Evolutionary conservation across 2,797 vertebrate genomes (phyloP), one percentile per base, ranked within the genome.

Genomic region (Chloroceryle inda): DNA sequence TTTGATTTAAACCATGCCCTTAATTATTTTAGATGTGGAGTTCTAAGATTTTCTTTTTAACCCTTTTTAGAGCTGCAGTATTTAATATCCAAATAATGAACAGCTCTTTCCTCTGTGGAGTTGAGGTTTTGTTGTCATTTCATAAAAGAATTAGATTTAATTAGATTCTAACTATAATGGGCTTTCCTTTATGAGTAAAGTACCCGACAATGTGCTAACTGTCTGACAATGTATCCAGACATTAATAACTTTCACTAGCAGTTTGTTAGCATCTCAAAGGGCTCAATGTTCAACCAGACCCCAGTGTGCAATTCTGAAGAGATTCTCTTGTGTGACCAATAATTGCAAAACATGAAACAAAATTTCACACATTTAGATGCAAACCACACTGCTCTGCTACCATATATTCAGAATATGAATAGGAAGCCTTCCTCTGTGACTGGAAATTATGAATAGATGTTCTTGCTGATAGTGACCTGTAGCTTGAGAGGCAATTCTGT

Each of bases 221-320:
- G n/a, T 53, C 63, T 88, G 72, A 69, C 29, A 69, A 56, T 53
- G 15, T 69, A 73, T 71, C 62, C 59, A 85, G 50, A 3, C 29
- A 18, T 53, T 63, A 88, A 92, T 75, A 77, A 56, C 45, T 88
- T 78, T 37, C n/a, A 47, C 13, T 38, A 67, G 49, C 15, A 74
- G 24, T 72, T 68, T 83, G 78, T 85, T 88, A 79, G 17, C 74
- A 61, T 93, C 87, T 94, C 75, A 83, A 85, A 89, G 26, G 59
- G 5, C n/a, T 37, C 31, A 31, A 3, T 40, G 50, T 94, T 94
- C 53, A 79, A 47, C 49, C 63, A 94, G 55, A 67, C 26, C n/a
- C 40, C 35, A 15, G 31, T 31, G 64, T 38, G 55, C 27, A 79
- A 55, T 56, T 95, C 68, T 69, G 37, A 82, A 77, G 40, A 49